Percentiles rank a stretch among this genome's conserved stretches.
Conservation (phyloP, 1,140 invertebrate genomes). For the Aphaenogaster ashmeadi region DNA sequence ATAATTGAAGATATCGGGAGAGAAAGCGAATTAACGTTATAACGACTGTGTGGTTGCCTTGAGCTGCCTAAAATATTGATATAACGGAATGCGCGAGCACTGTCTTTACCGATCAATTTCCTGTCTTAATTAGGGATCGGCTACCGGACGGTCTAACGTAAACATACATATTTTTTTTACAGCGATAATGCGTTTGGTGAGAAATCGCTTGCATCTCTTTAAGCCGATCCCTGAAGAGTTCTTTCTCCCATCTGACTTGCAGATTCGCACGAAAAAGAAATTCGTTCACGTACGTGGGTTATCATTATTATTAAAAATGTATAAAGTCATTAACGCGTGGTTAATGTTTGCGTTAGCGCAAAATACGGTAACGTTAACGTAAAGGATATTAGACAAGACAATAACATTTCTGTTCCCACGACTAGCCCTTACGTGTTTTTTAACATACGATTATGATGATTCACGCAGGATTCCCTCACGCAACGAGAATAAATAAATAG, state of each 20-base stretch:
- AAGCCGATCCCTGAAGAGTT: not conserved
- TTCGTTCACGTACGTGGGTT: not conserved
- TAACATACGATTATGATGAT: conserved; percentile 13
- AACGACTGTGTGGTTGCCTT: not conserved
- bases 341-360: not conserved
- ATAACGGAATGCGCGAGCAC: not conserved
- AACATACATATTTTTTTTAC: not conserved
- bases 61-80: conserved; percentile 5
- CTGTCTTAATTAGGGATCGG: conserved; percentile 45
- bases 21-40: conserved; percentile 32
- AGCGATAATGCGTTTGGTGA: not conserved
- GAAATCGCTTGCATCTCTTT: conserved; percentile 24
- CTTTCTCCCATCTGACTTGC: not conserved
- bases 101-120: conserved; percentile 16
- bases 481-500: conserved; percentile 58
- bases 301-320: not conserved
- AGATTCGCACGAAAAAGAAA: not conserved
- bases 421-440: not conserved
- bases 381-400: conserved; percentile 9
- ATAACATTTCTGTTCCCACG: conserved; percentile 35
- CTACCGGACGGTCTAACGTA: not conserved
- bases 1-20: conserved; percentile 33
- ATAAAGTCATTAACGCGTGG: not conserved
- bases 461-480: conserved; percentile 9
- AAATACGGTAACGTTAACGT: conserved; percentile 14